phyloP scores from a whole-genome alignment of 2,888 invertebrate species.

The Coecobrya sp. region DNA sequence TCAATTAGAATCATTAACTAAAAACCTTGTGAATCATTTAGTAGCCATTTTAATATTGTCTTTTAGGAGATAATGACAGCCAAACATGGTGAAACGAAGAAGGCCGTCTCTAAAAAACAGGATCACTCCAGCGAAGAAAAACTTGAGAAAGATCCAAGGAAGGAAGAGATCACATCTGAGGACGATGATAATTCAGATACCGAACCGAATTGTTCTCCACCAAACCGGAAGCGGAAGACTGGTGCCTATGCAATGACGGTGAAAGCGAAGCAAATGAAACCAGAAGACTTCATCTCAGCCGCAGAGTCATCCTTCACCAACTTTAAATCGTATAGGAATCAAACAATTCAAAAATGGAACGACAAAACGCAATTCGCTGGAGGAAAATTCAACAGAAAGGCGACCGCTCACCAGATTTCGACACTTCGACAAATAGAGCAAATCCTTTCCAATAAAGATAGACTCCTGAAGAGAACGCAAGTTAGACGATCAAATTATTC shows the following conservation, averaged over 20 bases:
- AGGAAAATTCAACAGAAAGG: slow-evolving; percentile 90
- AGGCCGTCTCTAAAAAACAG: slow-evolving; percentile 87
- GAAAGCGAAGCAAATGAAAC: slow-evolving; percentile 88
- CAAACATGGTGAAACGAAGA: slow-evolving; percentile 91
- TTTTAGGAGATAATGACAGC: slow-evolving; percentile 86
- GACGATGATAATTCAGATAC: slow-evolving; percentile 76
- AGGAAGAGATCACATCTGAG: slow-evolving; percentile 84
- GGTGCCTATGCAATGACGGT: slow-evolving; percentile 85
- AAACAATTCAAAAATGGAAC: slow-evolving; percentile 97
- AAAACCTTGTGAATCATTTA: slow-evolving; percentile 40
- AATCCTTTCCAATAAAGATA: slow-evolving; percentile 92
- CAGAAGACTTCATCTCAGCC: slow-evolving; percentile 90
- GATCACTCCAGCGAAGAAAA: not conserved
- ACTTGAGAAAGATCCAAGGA: slow-evolving; percentile 11
- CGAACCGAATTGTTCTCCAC: not conserved
- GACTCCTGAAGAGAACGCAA: slow-evolving; percentile 94
- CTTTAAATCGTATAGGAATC: slow-evolving; percentile 92
- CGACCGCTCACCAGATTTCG: slow-evolving; percentile 90
- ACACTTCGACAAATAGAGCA: slow-evolving; percentile 94
- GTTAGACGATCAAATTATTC: slow-evolving; percentile 92
- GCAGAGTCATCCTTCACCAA: slow-evolving; percentile 90
- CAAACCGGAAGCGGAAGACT: slow-evolving; percentile 23
- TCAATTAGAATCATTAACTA: too few species aligned
- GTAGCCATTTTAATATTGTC: too few species aligned
- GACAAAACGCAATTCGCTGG: slow-evolving; percentile 94